phyloP scores from a whole-genome alignment of 2,797 vertebrate genomes.

The Vireo griseus region DNA sequence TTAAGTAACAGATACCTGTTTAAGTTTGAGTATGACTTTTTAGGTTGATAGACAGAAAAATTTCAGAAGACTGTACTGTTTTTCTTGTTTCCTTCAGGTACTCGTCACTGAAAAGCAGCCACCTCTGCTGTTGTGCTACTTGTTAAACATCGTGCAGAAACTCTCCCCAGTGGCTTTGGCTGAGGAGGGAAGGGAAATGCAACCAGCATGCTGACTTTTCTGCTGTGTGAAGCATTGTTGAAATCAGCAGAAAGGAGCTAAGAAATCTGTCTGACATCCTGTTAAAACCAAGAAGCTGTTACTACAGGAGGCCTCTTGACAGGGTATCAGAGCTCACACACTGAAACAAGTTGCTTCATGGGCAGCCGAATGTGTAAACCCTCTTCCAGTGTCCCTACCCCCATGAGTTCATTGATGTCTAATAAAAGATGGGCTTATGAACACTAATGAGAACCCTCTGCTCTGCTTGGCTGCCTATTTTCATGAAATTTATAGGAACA shows the following conservation, averaged over 20 bases:
- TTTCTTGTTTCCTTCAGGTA: background rate
- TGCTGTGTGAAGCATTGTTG: conserved; percentile 1
- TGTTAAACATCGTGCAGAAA: background rate
- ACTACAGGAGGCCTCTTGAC: conserved; percentile 53
- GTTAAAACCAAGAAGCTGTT: conserved; percentile 55
- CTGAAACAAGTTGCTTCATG: conserved; percentile 60
- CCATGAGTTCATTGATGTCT: conserved; percentile 35
- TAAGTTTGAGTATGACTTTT: background rate
- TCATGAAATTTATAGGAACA: conserved; percentile 22
- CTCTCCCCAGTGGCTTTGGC: background rate
- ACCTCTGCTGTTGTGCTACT: background rate
- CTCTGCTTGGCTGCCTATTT: conserved; percentile 35
- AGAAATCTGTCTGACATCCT: conserved; percentile 46
- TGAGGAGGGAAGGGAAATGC: conserved; percentile 3
- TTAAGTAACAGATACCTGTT: background rate
- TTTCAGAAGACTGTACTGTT: background rate
- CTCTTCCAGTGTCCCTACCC: conserved; percentile 19
- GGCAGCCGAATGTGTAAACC: conserved; percentile 24
- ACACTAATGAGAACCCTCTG: conserved; percentile 43
- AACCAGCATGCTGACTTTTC: conserved; percentile 31
- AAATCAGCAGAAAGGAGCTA: conserved; percentile 48
- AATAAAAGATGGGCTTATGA: conserved; percentile 45
- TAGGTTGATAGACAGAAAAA: background rate
- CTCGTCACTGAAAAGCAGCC: background rate
- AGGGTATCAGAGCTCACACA: conserved; percentile 32